Conservation (phyloP, 2,888 invertebrate species). For the Arrhopalites spinosus region DNA sequence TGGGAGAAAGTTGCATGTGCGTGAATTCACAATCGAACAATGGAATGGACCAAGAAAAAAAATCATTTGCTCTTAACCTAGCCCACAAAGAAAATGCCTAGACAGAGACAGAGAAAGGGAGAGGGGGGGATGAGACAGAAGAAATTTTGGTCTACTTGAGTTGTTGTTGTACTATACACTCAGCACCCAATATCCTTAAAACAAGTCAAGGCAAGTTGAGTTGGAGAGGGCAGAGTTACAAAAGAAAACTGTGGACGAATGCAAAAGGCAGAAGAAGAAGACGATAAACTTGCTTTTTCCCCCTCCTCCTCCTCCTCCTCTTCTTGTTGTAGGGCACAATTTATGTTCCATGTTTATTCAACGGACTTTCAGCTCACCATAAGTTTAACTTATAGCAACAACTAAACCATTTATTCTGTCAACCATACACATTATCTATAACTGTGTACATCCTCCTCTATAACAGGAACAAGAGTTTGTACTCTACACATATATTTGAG, state of each 20-base stretch:
- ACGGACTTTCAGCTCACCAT: background rate
- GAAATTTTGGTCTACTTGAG: no score
- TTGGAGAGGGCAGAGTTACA: no score
- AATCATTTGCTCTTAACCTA: background rate
- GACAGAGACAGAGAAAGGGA: constrained; percentile 1
- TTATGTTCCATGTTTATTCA: constrained; percentile 3
- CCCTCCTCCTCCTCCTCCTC: no score
- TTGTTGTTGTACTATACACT: no score
- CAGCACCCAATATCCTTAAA: no score
- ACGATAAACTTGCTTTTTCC: background rate
- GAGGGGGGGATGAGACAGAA: background rate
- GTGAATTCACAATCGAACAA: background rate
- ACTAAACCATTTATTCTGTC: no score
- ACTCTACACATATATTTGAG: background rate
- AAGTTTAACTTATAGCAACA: no score
- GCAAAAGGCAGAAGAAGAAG: background rate
- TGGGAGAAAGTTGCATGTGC: no score
- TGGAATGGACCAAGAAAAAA: background rate
- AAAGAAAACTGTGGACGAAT: background rate
- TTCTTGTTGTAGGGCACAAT: background rate
- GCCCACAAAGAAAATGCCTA: background rate
- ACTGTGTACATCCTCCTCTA: no score
- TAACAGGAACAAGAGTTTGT: no score
- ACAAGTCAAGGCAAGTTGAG: no score
- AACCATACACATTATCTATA: no score